phyloP scores from a whole-genome alignment of 2,113 vertebrate species.

The Atractosteus spatula region DNA sequence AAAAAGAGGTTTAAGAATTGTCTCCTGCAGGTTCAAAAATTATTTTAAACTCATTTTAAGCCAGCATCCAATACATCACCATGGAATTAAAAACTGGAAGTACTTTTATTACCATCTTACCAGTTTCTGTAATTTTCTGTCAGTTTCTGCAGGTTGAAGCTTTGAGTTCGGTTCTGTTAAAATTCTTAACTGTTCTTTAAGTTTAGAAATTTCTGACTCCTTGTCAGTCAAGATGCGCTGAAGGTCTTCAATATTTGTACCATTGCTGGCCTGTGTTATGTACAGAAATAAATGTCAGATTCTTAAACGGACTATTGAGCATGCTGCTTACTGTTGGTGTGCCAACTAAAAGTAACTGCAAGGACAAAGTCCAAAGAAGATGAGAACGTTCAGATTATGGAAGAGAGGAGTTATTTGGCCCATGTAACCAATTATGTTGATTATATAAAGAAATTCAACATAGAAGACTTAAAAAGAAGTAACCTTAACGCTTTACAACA shows the following conservation, averaged over 20 bases:
- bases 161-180: background rate
- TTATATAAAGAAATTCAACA: no score
- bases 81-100: background rate
- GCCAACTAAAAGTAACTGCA: no score
- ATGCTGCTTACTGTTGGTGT: background rate
- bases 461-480: no score
- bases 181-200: constrained; percentile 11
- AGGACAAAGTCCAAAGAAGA: no score
- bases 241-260: background rate
- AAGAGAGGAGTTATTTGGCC: no score
- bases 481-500: no score
- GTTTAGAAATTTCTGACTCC: constrained; percentile 14
- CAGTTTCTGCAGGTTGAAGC: background rate
- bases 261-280: background rate
- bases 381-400: no score
- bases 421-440: no score
- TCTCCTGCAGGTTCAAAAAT: no score
- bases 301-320: background rate
- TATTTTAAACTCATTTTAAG: no score
- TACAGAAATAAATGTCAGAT: no score
- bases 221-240: constrained; percentile 4
- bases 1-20: background rate
- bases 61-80: background rate
- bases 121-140: background rate
- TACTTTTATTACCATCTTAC: background rate